These are phyloP conservation scores for Caenorhabditis zanzibari DNA, from an alignment of 2,888 invertebrate species.

Conservation along the genomic window DNA sequence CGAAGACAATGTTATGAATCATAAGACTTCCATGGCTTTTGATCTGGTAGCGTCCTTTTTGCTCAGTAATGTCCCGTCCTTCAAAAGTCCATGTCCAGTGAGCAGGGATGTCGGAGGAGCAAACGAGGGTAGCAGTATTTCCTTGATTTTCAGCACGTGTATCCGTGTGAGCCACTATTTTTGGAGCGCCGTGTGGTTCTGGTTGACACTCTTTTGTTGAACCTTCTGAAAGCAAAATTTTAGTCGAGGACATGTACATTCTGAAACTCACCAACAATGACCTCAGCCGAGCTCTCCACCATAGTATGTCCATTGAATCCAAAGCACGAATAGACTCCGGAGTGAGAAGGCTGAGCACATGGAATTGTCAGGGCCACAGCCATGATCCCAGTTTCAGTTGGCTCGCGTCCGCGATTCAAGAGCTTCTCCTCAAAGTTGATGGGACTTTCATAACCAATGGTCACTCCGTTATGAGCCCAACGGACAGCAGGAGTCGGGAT, in stretches of 20 bases:
- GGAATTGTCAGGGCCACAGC: not conserved
- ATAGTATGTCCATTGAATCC: not conserved
- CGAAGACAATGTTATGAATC: not conserved
- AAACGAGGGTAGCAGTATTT: not conserved
- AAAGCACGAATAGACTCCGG: not conserved
- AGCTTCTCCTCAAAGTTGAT: slow-evolving; percentile 2
- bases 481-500: not conserved
- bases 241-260: not conserved
- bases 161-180: not conserved
- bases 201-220: not conserved
- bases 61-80: not conserved
- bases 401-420: not conserved
- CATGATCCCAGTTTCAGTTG: slow-evolving; percentile 16
- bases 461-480: not conserved
- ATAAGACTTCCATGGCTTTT: not conserved
- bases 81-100: slow-evolving; percentile 7
- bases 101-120: not conserved
- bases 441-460: not conserved
- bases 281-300: not conserved
- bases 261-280: slow-evolving; percentile 1
- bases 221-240: not conserved
- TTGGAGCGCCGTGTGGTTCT: not conserved
- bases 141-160: slow-evolving; percentile 3
- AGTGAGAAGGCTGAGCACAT: not conserved
- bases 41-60: slow-evolving; percentile 1